phyloP scores from a whole-genome alignment of 2,113 vertebrate genomes.

The Mungos mungo region DNA sequence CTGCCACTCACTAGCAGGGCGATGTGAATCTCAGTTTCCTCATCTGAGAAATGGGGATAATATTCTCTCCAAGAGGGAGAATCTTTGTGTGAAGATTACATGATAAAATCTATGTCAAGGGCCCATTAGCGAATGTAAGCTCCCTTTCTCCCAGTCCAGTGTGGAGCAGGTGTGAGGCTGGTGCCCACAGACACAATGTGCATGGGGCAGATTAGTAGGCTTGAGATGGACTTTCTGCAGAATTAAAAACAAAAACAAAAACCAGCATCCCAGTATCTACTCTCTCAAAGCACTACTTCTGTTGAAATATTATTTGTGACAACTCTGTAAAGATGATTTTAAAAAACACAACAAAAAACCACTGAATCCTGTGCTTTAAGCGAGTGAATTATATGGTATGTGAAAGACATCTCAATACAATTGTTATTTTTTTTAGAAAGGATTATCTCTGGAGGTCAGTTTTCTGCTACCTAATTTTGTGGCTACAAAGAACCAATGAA shows the following conservation, averaged over 20 bases:
- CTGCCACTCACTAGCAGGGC: neutral
- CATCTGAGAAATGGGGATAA: neutral
- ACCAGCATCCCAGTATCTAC: neutral
- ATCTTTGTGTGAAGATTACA: neutral
- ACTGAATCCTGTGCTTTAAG: neutral
- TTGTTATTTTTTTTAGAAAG: neutral
- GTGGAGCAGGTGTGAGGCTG: neutral
- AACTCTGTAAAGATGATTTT: neutral
- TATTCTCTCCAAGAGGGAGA: neutral
- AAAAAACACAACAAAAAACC: neutral
- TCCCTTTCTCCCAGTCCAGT: neutral
- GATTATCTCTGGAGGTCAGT: neutral
- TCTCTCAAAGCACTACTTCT: neutral
- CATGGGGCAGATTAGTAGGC: neutral
- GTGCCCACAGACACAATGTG: neutral
- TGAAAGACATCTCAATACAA: constrained; percentile 20
- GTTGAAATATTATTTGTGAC: neutral
- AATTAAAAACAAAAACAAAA: neutral
- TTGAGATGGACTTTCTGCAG: neutral
- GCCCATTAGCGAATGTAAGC: neutral
- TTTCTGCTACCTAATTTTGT: neutral
- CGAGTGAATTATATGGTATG: neutral
- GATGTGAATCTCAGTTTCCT: neutral
- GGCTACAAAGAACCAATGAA: constrained; percentile 3
- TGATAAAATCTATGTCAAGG: neutral